Conservation (phyloP, 30 jellyfish, hydroid and myxozoan genomes). For the Pseudorhiza aurosa region DNA sequence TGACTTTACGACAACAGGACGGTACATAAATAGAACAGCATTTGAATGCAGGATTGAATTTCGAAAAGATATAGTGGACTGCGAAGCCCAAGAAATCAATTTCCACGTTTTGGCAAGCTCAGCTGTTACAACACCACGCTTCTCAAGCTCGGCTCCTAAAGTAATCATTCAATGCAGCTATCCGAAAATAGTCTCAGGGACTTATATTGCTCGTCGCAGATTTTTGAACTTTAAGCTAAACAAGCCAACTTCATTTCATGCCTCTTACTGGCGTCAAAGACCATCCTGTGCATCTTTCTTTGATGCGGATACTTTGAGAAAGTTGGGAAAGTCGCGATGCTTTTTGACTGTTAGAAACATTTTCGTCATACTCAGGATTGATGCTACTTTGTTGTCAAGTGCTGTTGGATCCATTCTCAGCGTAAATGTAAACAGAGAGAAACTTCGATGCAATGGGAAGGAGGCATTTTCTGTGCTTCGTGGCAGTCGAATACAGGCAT, state of each 20-base stretch:
- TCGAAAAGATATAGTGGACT: neutral
- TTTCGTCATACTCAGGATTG: neutral
- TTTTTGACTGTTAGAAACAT: neutral
- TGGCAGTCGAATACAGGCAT: neutral
- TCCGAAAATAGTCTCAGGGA: conserved; percentile 34
- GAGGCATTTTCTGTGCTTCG: conserved; percentile 11
- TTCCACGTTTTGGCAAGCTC: conserved; percentile 29
- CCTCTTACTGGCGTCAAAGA: neutral
- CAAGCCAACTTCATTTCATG: conserved; percentile 3
- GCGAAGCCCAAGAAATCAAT: conserved; percentile 22
- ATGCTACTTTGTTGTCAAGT: neutral
- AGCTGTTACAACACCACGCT: conserved; percentile 28
- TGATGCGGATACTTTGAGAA: neutral
- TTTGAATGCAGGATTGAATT: conserved; percentile 15
- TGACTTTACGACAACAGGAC: conserved; percentile 1
- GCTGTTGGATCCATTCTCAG: conserved; percentile 6
- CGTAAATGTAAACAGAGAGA: neutral
- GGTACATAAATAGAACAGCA: conserved; percentile 39
- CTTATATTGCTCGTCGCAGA: neutral
- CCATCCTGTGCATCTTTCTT: conserved; percentile 19
- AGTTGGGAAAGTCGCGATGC: conserved; percentile 32
- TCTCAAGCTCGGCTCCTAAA: conserved; percentile 8
- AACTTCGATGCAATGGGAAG: conserved; percentile 15
- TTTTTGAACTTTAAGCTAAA: conserved; percentile 1
- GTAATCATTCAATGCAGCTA: neutral